A percentile compares a stretch with the other conserved stretches of the same genome.
Evolutionary conservation across 2,888 invertebrate genomes (phyloP).

Genomic region (Slavum lentiscoides): DNA sequence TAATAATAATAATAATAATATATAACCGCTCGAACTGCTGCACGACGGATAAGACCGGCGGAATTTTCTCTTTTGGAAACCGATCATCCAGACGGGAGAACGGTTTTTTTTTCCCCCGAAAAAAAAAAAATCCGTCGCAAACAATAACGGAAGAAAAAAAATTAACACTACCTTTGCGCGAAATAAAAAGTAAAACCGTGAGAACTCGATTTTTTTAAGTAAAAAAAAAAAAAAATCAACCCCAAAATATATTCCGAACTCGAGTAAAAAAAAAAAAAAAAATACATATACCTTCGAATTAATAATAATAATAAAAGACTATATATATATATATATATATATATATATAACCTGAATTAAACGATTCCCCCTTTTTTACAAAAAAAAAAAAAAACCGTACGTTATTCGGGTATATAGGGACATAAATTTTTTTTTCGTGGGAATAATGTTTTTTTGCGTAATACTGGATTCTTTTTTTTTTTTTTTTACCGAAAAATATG

Average conservation of each 20-base stretch:
- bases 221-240: slow-evolving; percentile 30
- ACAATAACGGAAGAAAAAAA: slow-evolving; percentile 47
- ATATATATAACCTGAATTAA: slow-evolving; percentile 35
- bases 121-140: slow-evolving; percentile 40
- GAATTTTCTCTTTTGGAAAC: slow-evolving; percentile 47
- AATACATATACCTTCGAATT: slow-evolving; percentile 32
- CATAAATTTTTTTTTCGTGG: slow-evolving; percentile 40
- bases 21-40: background rate
- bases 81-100: slow-evolving; percentile 40
- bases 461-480: slow-evolving; percentile 40
- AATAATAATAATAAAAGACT: slow-evolving; percentile 34
- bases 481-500: slow-evolving; percentile 34
- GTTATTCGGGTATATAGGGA: slow-evolving; percentile 31
- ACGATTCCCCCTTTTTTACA: slow-evolving; percentile 40
- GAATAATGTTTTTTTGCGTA: slow-evolving; percentile 46
- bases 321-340: no score
- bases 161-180: slow-evolving; percentile 47
- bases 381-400: slow-evolving; percentile 31
- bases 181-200: slow-evolving; percentile 47
- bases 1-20: no score
- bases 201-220: slow-evolving; percentile 42
- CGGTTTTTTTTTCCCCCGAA: background rate
- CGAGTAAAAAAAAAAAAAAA: slow-evolving; percentile 37
- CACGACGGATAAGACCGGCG: slow-evolving; percentile 9
- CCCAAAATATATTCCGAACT: slow-evolving; percentile 42